phyloP scores from a whole-genome alignment of 2,797 vertebrate genomes.

The Typhlichthys eigenmanni region DNA sequence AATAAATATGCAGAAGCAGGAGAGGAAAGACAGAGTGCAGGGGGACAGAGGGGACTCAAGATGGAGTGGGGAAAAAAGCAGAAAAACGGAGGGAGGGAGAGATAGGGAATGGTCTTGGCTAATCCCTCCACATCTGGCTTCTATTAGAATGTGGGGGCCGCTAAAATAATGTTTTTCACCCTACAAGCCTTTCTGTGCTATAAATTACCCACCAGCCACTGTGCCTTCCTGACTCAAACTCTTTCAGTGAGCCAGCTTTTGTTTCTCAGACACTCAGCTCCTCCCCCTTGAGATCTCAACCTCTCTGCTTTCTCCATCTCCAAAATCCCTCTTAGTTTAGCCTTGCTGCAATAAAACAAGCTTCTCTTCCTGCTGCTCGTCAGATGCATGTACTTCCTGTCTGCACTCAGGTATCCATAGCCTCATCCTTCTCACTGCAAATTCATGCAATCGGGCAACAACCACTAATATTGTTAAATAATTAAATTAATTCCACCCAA shows the following conservation, averaged over 20 bases:
- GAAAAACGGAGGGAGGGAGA: conserved; percentile 34
- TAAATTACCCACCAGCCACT: conserved; percentile 85
- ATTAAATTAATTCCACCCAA: too few relatives aligned
- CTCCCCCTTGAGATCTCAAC: conserved; percentile 14
- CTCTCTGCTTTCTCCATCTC: conserved; percentile 53
- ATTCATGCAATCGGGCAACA: neutral
- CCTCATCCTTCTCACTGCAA: neutral
- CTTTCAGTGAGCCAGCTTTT: conserved; percentile 66
- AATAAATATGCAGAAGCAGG: conserved; percentile 58
- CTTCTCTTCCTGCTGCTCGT: conserved; percentile 41
- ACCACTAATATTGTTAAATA: too few relatives aligned
- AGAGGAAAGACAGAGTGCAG: conserved; percentile 26
- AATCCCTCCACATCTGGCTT: conserved; percentile 83
- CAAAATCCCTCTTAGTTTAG: conserved; percentile 45
- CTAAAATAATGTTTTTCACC: conserved; percentile 89
- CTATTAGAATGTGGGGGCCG: conserved; percentile 81
- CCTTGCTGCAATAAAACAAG: conserved; percentile 28
- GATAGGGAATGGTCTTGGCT: conserved; percentile 74
- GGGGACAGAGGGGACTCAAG: conserved; percentile 45
- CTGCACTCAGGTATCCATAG: conserved; percentile 9
- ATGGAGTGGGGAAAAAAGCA: conserved; percentile 17
- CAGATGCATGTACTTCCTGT: conserved; percentile 43
- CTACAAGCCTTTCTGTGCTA: conserved; percentile 84
- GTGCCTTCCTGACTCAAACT: conserved; percentile 74
- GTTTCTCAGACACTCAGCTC: conserved; percentile 53